These are phyloP conservation scores for Myathropa florea DNA, from an alignment of 2,888 invertebrate species.

Conservation along the genomic window DNA sequence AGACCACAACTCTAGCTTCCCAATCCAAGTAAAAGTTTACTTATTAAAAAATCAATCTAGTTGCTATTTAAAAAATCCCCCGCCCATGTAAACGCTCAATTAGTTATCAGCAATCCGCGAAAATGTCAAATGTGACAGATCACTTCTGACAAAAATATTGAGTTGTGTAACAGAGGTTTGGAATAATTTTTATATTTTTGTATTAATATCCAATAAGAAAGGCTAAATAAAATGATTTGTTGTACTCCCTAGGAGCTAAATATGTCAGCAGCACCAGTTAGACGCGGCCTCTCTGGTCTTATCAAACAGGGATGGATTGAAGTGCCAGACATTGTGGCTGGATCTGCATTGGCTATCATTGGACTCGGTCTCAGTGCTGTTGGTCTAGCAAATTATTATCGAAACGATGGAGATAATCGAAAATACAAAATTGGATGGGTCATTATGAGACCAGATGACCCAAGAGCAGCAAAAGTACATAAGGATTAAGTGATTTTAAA, in stretches of 20 bases:
- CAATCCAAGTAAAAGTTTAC: too few relatives aligned
- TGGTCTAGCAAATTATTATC: constrained; percentile 82
- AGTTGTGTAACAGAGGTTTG: constrained; percentile 58
- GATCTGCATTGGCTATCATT: constrained; percentile 83
- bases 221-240: background rate
- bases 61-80: background rate
- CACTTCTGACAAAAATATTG: constrained; percentile 26
- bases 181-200: constrained; percentile 15
- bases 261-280: constrained; percentile 74
- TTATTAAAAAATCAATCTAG: background rate
- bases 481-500: constrained; percentile 79
- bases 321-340: constrained; percentile 87
- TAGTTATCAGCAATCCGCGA: background rate
- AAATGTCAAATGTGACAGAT: constrained; percentile 32
- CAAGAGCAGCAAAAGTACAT: constrained; percentile 82
- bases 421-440: constrained; percentile 85
- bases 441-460: constrained; percentile 86
- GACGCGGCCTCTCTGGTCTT: constrained; percentile 76
- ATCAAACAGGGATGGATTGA: constrained; percentile 83
- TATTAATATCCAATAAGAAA: background rate
- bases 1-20: too few relatives aligned
- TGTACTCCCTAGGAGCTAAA: background rate
- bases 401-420: constrained; percentile 85
- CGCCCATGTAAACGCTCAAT: background rate
- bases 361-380: constrained; percentile 82